Percentiles rank a stretch among this genome's conserved stretches.
Evolutionary conservation across 2,888 invertebrate species (phyloP).

Genomic region (Scaptomyza parva): DNA sequence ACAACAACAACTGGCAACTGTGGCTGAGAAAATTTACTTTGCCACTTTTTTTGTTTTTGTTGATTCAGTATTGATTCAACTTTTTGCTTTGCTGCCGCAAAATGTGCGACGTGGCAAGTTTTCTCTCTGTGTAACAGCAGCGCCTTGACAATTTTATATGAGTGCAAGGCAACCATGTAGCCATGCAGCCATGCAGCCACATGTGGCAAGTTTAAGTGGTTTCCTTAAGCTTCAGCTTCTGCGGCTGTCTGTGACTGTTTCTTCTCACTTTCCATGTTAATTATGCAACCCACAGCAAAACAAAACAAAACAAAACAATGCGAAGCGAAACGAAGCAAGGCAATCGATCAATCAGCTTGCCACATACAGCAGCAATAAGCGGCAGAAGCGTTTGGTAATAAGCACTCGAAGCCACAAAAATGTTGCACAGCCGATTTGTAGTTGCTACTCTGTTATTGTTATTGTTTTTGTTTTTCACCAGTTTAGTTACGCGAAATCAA

Average conservation of each 20-base stretch:
- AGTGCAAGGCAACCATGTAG: conserved; percentile 21
- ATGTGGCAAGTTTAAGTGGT: conserved; percentile 60
- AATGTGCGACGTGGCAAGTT: conserved; percentile 52
- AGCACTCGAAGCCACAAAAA: conserved; percentile 70
- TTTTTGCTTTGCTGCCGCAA: conserved; percentile 41
- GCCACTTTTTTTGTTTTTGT: conserved; percentile 20
- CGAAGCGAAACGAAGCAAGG: conserved; percentile 5
- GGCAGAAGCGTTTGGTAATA: conserved; percentile 73
- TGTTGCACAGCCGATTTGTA: conserved; percentile 58
- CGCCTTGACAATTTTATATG: conserved; percentile 66
- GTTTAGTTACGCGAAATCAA: conserved; percentile 62
- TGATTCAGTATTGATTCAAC: conserved; percentile 59
- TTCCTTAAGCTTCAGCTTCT: conserved; percentile 26
- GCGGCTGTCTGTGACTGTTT: conserved; percentile 12
- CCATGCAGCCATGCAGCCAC: too few relatives aligned
- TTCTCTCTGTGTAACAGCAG: conserved; percentile 30
- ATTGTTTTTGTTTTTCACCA: conserved; percentile 32
- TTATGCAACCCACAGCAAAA: conserved; percentile 67
- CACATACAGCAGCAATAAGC: conserved; percentile 49
- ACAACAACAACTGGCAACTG: conserved; percentile 13
- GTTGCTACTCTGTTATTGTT: conserved; percentile 14
- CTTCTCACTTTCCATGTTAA: conserved; percentile 70
- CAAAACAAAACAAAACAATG: conserved; percentile 11
- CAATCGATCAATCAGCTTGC: conserved; percentile 78
- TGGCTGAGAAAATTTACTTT: conserved; percentile 36